Conservation (phyloP, 2,113 vertebrate genomes). For the Rhynchopsitta pachyrhyncha region DNA sequence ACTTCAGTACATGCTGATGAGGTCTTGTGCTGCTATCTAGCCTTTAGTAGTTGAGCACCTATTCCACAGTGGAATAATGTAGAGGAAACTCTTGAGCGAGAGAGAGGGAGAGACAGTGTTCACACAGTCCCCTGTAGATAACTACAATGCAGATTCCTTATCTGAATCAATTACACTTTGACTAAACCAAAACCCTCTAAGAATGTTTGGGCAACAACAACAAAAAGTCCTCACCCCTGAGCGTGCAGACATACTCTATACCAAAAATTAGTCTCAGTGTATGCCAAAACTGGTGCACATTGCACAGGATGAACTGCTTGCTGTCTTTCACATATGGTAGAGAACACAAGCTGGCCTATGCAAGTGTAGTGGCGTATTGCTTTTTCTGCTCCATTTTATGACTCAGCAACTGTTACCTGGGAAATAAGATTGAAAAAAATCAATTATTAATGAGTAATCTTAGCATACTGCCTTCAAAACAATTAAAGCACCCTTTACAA, state of each 20-base stretch:
- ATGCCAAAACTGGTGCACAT: background rate
- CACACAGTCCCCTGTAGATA: background rate
- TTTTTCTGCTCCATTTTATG: background rate
- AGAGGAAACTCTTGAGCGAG: background rate
- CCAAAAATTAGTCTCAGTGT: background rate
- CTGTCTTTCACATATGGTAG: background rate
- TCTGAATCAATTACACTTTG: background rate
- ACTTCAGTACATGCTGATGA: background rate
- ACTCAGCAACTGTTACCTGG: background rate
- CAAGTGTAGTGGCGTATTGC: background rate
- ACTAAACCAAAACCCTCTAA: background rate
- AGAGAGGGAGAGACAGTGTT: background rate
- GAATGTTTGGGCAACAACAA: background rate
- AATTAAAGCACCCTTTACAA: background rate
- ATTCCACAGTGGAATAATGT: background rate
- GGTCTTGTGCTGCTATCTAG: background rate
- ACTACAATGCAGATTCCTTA: background rate
- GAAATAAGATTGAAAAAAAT: background rate
- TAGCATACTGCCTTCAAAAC: background rate
- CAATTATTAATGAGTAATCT: background rate
- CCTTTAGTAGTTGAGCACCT: background rate
- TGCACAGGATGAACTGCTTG: background rate
- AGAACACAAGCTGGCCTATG: background rate
- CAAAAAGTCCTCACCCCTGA: background rate
- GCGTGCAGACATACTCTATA: fast-evolving